A percentile compares a stretch with the other conserved stretches of the same genome.
Evolutionary conservation across 2,888 invertebrate species (phyloP).

Genomic region (Euplexia lucipara): DNA sequence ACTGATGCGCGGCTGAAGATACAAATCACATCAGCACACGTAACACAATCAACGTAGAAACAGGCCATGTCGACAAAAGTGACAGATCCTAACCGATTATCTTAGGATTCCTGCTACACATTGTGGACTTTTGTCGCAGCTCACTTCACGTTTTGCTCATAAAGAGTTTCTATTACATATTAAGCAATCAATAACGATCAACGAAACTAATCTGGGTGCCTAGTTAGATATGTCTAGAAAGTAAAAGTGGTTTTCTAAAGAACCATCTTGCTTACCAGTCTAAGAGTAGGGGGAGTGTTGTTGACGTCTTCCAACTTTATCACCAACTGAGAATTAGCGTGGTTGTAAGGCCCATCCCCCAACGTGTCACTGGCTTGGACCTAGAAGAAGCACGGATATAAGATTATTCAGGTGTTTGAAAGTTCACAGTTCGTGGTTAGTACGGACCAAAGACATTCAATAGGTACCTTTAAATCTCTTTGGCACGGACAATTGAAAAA

Average conservation of each 20-base stretch:
- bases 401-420: not conserved
- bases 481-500: too few relatives aligned
- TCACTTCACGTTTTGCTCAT: too few relatives aligned
- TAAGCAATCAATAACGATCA: not conserved
- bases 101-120: too few relatives aligned
- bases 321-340: constrained; percentile 88
- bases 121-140: too few relatives aligned
- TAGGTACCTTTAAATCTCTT: too few relatives aligned
- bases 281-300: constrained; percentile 93
- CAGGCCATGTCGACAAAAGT: too few relatives aligned
- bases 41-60: too few relatives aligned
- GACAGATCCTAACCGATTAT: too few relatives aligned
- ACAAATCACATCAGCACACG: not conserved
- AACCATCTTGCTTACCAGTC: constrained; percentile 85
- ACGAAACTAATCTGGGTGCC: too few relatives aligned
- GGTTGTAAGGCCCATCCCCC: constrained; percentile 81
- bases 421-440: not conserved
- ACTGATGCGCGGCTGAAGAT: constrained; percentile 82
- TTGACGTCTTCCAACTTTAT: constrained; percentile 93
- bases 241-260: not conserved
- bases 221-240: too few relatives aligned
- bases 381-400: constrained; percentile 60
- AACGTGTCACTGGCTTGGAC: constrained; percentile 87
- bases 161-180: too few relatives aligned
- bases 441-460: not conserved